These are phyloP conservation scores for Lottia gigantea DNA, from an alignment of 2,888 invertebrate genomes.

Conservation along the genomic window DNA sequence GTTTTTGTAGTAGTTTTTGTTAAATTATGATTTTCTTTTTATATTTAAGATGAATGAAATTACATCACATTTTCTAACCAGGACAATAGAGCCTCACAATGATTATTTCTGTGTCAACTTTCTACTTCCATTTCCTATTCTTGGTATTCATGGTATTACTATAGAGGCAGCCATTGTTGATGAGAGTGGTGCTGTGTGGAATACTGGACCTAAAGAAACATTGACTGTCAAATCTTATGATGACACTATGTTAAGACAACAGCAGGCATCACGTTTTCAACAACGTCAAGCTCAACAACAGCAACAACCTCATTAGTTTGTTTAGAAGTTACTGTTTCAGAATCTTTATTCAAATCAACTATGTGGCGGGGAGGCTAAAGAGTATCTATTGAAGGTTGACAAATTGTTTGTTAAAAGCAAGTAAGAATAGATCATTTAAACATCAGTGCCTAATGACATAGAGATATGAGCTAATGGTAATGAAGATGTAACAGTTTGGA, in stretches of 20 bases:
- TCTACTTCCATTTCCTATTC: constrained; percentile 77
- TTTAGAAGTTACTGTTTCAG: no score
- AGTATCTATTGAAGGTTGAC: no score
- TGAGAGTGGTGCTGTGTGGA: constrained; percentile 86
- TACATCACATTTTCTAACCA: constrained; percentile 73
- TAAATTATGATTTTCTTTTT: no score
- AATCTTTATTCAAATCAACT: no score
- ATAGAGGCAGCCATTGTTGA: constrained; percentile 85
- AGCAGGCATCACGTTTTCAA: constrained; percentile 32
- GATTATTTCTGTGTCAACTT: constrained; percentile 96
- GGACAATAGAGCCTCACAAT: constrained; percentile 88
- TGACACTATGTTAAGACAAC: constrained; percentile 68
- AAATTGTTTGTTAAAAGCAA: no score
- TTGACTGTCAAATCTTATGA: constrained; percentile 82
- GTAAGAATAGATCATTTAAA: no score
- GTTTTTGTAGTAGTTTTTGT: no score
- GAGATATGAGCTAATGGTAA: no score
- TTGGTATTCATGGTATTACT: constrained; percentile 78
- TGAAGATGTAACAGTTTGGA: no score
- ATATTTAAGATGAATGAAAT: constrained; percentile 48
- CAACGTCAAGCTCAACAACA: background rate
- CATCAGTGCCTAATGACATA: no score
- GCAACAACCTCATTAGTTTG: no score
- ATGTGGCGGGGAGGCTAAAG: no score
- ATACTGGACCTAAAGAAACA: constrained; percentile 85